Percentiles rank a stretch among this genome's conserved stretches.
Conservation (phyloP, 1,140 invertebrate species). For the Halictus rubicundus region DNA sequence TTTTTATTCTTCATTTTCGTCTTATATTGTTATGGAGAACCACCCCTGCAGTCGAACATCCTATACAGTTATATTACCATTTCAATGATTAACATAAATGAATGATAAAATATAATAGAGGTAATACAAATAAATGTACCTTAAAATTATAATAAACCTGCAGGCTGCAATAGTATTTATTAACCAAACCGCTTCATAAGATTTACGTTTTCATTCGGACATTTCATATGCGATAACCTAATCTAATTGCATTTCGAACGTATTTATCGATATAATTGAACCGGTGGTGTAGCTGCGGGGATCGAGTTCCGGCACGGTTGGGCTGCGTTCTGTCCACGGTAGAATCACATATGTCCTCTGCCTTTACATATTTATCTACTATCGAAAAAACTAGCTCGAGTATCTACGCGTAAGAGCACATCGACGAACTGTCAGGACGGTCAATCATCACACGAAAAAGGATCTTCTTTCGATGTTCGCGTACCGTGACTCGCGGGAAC, state of each 20-base stretch:
- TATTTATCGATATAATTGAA: not conserved
- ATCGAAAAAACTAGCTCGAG: slow-evolving; percentile 58
- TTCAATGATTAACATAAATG: no score
- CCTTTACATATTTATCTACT: slow-evolving; percentile 46
- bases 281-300: not conserved
- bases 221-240: no score
- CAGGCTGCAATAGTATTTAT: no score
- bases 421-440: slow-evolving; percentile 65
- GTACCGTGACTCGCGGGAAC: slow-evolving; percentile 58
- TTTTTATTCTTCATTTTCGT: no score
- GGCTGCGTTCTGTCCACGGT: slow-evolving; percentile 7
- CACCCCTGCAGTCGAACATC: no score
- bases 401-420: slow-evolving; percentile 67
- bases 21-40: no score
- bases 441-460: slow-evolving; percentile 64
- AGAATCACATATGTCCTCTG: not conserved
- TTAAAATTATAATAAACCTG: no score
- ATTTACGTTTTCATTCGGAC: no score
- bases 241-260: not conserved
- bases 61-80: no score
- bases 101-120: no score
- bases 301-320: not conserved
- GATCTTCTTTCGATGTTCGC: slow-evolving; percentile 43
- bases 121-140: no score
- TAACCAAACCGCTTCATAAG: no score